Evolutionary conservation across 92 coral and sea anemone genomes (phyloP), one percentile per base, ranked within the genome.

Genomic region (Siderastrea radians): DNA sequence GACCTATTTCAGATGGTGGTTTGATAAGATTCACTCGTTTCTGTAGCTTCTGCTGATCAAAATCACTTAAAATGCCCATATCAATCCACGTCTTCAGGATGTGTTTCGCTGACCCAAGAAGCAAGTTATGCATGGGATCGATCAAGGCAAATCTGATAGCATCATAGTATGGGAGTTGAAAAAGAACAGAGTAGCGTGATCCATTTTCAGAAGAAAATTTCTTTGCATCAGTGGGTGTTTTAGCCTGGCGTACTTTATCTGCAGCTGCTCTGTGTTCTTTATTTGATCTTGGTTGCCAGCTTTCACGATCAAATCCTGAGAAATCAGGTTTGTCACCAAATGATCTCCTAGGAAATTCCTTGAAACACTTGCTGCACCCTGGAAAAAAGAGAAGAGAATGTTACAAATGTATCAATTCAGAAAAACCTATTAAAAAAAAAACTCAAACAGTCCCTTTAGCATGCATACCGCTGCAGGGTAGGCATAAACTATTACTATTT

Each of bases 281-380:
- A 58, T 67, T 49, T 2, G 90, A 58, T 68, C 93, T 63, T 63
- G 52, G 72, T 19, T 60, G 72, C 95, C 93, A 92, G 38, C 77
- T 72, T 64, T 91, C 94, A 61, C 89, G 70, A 15, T 88, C 89
- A 68, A 82, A 91, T 1, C 94, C 94, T 9, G 94, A 91, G 59
- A 76, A 91, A 49, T 91, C 85, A 47, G 94, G 89, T 55, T 82
- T 83, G n/a, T 88, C 94, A 48, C 92, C 92, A 83, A 91, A 88
- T 3, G 50, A 52, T 14, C 16, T 4, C 7, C 92, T 61, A 3
- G 90, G 81, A 74, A 91, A 91, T 50, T 91, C 58, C 63, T 88
- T 91, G 64, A 74, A 88, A 72, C 92, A 91, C 68, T 87, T 91
- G 78, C 80, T 87, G 60, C 94, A 91, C 5, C 94, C 94, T 86